phyloP scores from a whole-genome alignment of 2,888 invertebrate genomes.

The Ganaspis brasiliensis region DNA sequence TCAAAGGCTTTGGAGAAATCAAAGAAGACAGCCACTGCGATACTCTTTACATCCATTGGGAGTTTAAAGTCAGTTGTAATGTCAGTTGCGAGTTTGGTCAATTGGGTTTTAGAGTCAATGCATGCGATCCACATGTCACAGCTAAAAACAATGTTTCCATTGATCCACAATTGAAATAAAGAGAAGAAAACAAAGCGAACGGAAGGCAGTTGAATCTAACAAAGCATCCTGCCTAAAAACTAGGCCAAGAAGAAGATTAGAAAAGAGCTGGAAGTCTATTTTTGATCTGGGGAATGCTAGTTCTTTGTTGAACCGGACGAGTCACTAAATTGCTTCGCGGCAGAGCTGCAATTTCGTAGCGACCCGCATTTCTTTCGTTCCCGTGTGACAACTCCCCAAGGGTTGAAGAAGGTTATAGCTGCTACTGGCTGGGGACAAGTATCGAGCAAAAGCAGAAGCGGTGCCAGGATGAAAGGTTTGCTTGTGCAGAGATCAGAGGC shows the following conservation, averaged over 20 bases:
- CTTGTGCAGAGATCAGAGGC: slow-evolving; percentile 72
- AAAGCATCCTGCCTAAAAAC: neutral
- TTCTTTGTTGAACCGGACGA: slow-evolving; percentile 23
- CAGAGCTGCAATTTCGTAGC: slow-evolving; percentile 48
- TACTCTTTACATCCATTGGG: too few relatives aligned
- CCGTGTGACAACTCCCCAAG: slow-evolving; percentile 52
- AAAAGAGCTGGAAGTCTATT: slow-evolving; percentile 7
- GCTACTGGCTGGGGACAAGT: slow-evolving; percentile 34
- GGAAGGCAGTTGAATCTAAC: too few relatives aligned
- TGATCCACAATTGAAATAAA: too few relatives aligned
- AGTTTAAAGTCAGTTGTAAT: too few relatives aligned
- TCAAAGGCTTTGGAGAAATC: too few relatives aligned
- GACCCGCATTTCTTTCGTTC: slow-evolving; percentile 53
- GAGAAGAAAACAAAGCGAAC: too few relatives aligned
- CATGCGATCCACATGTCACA: too few relatives aligned
- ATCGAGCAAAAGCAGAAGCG: slow-evolving; percentile 56
- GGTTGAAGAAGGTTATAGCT: slow-evolving; percentile 48
- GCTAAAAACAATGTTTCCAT: too few relatives aligned
- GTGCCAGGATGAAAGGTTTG: slow-evolving; percentile 68
- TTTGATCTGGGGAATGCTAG: slow-evolving; percentile 17
- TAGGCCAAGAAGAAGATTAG: slow-evolving; percentile 28
- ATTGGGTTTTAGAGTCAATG: too few relatives aligned
- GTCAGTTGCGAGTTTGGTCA: too few relatives aligned
- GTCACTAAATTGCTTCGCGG: slow-evolving; percentile 54
- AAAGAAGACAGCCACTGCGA: too few relatives aligned